Conservation (phyloP, 2,797 vertebrate species). For the Morelia viridis region DNA sequence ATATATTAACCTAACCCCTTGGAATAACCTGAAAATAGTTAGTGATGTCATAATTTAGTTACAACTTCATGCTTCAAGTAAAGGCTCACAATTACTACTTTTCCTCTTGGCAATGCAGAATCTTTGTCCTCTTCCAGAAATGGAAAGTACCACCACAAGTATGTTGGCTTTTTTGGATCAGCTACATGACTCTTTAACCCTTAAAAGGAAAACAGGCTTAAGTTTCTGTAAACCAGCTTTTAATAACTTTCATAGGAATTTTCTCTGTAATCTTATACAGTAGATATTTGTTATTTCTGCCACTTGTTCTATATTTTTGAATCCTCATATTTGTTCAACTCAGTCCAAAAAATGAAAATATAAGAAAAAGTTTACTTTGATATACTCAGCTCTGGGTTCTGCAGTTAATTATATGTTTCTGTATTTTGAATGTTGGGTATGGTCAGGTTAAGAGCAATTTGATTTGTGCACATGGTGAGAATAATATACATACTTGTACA, state of each 20-base stretch:
- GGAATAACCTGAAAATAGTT: fast-evolving
- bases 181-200: not conserved
- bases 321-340: fast-evolving
- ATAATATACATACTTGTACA: not conserved
- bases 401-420: fast-evolving
- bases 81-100: not conserved
- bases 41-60: slow-evolving; percentile 5
- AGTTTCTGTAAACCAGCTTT: not conserved
- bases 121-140: not conserved
- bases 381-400: not conserved
- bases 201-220: not conserved
- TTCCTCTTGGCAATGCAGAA: not conserved
- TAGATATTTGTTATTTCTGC: not conserved
- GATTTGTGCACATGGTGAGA: not conserved
- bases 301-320: not conserved
- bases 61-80: not conserved
- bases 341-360: fast-evolving
- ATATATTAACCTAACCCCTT: slow-evolving; percentile 1
- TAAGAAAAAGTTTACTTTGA: fast-evolving
- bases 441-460: not conserved
- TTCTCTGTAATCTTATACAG: not conserved
- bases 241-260: fast-evolving
- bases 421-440: not conserved
- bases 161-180: not conserved
- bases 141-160: not conserved